Evolutionary conservation across 2,797 vertebrate genomes (phyloP).

Genomic region (Arremon brunneinucha): DNA sequence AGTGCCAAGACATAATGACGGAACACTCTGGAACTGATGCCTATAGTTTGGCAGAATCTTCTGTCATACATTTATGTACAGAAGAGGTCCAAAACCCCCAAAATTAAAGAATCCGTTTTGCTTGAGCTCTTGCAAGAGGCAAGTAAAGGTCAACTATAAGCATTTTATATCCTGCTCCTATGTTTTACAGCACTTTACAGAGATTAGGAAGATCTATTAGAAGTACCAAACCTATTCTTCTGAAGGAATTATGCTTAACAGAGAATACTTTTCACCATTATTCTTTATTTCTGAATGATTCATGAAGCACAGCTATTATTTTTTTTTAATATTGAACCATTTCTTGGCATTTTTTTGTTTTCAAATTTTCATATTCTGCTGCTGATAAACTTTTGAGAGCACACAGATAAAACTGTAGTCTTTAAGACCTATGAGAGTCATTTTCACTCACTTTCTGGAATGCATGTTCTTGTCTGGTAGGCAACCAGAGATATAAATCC

Average conservation of each 20-base stretch:
- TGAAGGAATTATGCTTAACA: neutral
- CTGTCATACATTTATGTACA: neutral
- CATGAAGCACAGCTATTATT: neutral
- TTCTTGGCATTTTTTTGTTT: neutral
- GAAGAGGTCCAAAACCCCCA: neutral
- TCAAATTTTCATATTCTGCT: neutral
- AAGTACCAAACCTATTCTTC: neutral
- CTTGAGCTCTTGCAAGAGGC: neutral
- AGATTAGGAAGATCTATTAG: neutral
- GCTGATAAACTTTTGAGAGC: neutral
- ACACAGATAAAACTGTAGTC: neutral
- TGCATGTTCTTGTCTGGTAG: neutral
- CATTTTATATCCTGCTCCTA: neutral
- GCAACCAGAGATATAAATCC: neutral
- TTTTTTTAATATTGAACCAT: neutral
- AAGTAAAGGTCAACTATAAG: neutral
- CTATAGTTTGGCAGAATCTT: neutral
- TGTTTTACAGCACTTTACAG: neutral
- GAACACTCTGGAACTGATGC: neutral
- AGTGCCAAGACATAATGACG: neutral
- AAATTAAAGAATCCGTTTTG: neutral
- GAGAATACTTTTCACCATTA: neutral
- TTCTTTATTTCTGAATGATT: slow-evolving; percentile 44
- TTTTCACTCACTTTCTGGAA: neutral
- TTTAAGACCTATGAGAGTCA: neutral